phyloP scores from a whole-genome alignment of 2,888 invertebrate species.

The Uloborus plumipes region DNA sequence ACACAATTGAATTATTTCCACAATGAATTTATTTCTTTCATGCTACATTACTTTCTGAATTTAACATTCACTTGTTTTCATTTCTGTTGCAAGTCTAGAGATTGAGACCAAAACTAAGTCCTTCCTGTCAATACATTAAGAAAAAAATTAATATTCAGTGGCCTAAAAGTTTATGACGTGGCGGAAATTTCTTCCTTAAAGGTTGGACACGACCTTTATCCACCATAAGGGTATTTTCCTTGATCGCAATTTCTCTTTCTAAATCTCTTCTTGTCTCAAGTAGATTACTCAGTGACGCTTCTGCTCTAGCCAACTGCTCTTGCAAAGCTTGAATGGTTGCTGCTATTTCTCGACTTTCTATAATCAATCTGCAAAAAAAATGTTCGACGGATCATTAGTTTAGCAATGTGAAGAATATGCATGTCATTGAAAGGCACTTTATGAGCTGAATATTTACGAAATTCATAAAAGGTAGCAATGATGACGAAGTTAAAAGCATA shows the following conservation, averaged over 20 bases:
- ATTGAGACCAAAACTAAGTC: too few species aligned
- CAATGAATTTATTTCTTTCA: too few species aligned
- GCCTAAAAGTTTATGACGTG: constrained; percentile 79
- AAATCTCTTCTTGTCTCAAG: constrained; percentile 76
- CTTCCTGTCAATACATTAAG: too few species aligned
- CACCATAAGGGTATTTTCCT: constrained; percentile 80
- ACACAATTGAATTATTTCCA: too few species aligned
- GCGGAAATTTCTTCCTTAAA: constrained; percentile 80
- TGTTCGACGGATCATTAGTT: not conserved
- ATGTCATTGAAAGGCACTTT: too few species aligned
- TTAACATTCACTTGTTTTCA: too few species aligned
- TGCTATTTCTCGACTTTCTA: constrained; percentile 68
- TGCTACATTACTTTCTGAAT: too few species aligned
- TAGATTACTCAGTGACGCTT: constrained; percentile 75
- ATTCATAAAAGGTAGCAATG: too few species aligned
- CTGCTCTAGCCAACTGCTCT: constrained; percentile 79
- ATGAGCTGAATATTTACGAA: too few species aligned
- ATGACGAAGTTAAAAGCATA: too few species aligned
- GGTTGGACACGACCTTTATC: constrained; percentile 79
- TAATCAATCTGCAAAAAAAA: constrained; percentile 65
- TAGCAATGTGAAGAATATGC: not conserved
- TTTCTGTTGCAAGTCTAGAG: too few species aligned
- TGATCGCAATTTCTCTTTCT: constrained; percentile 80
- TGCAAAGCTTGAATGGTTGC: constrained; percentile 67
- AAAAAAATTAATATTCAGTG: constrained; percentile 68